Evolutionary conservation across 1,140 invertebrate species (phyloP).

Genomic region (Habropoda laboriosa): DNA sequence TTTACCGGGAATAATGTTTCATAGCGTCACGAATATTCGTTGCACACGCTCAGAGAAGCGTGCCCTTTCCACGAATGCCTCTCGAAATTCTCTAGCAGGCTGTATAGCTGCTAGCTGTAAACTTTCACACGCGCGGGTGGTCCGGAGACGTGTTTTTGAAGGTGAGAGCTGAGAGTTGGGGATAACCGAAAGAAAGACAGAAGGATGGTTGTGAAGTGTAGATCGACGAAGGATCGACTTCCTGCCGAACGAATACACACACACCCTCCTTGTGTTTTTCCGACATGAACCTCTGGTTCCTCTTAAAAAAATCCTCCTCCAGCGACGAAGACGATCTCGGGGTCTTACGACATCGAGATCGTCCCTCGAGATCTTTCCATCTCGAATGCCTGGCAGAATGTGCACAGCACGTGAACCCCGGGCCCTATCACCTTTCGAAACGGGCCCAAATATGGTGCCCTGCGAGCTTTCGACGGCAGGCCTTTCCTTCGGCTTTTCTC

Average conservation of each 20-base stretch:
- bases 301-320: neutral
- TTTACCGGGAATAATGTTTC: neutral
- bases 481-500: conserved; percentile 34
- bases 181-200: conserved; percentile 19
- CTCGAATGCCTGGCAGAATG: conserved; percentile 47
- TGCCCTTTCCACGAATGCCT: conserved; percentile 9
- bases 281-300: conserved; percentile 9
- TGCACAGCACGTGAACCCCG: conserved; percentile 53
- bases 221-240: conserved; percentile 54
- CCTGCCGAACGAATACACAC: conserved; percentile 30
- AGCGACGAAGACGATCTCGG: conserved; percentile 23
- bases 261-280: conserved; percentile 31
- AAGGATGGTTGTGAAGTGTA: conserved; percentile 14
- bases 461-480: neutral
- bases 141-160: conserved; percentile 52
- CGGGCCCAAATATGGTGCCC: neutral
- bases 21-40: neutral
- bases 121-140: conserved; percentile 69
- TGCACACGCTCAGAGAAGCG: neutral
- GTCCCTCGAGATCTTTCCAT: conserved; percentile 36
- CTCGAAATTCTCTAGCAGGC: conserved; percentile 6
- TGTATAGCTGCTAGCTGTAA: conserved; percentile 55
- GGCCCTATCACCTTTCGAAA: conserved; percentile 51
- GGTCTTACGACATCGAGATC: conserved; percentile 46
- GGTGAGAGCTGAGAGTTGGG: conserved; percentile 4